Evolutionary conservation across 2,797 vertebrate species (phyloP).

Genomic region (Bradypus variegatus): DNA sequence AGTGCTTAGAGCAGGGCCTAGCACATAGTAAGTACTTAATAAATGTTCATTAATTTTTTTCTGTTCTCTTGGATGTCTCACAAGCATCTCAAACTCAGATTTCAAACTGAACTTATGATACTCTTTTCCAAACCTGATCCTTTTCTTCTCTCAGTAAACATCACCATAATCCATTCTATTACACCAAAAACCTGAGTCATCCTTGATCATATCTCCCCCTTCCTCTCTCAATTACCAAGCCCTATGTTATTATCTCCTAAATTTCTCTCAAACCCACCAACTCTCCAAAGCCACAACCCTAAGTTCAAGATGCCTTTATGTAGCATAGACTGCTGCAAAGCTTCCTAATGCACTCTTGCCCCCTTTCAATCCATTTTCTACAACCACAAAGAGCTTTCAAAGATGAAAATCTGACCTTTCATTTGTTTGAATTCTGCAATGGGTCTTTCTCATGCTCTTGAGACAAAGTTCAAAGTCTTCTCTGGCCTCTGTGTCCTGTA

Average conservation of each 20-base stretch:
- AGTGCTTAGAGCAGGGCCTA: background rate
- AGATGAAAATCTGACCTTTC: background rate
- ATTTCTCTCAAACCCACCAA: background rate
- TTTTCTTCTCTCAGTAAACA: background rate
- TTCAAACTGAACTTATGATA: background rate
- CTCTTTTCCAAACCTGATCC: constrained; percentile 4
- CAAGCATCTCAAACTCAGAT: background rate
- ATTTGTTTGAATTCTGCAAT: constrained; percentile 5
- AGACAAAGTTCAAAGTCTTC: background rate
- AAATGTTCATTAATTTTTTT: background rate
- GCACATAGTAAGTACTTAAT: background rate
- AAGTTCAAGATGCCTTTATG: background rate
- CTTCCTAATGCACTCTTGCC: background rate
- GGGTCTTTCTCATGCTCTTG: background rate
- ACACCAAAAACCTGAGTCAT: background rate
- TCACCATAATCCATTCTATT: background rate
- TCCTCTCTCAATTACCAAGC: background rate
- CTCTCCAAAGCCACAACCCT: background rate
- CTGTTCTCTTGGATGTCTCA: background rate
- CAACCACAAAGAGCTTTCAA: background rate
- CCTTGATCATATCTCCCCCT: background rate
- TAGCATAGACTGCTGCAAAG: background rate
- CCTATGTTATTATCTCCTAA: background rate
- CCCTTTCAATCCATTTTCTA: background rate
- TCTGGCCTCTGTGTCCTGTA: background rate